Conservation (phyloP, 1,140 invertebrate species). For the Polypedilum vanderplanki region DNA sequence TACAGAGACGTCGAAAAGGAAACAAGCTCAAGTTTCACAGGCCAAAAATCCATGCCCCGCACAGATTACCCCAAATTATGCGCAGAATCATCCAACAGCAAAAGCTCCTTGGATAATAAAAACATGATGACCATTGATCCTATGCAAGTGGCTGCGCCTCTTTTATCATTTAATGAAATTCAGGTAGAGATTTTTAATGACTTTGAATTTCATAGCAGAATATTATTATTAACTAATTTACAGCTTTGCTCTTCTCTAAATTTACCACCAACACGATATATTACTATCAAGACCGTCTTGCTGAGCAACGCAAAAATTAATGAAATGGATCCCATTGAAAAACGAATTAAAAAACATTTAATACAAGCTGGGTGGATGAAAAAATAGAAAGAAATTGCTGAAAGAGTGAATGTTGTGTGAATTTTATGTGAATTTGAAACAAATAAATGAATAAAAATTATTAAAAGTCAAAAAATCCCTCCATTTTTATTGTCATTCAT, state of each 20-base stretch:
- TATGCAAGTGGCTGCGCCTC: constrained; percentile 39
- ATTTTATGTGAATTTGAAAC: not conserved
- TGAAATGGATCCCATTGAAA: constrained; percentile 38
- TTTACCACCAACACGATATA: constrained; percentile 50
- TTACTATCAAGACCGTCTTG: constrained; percentile 50
- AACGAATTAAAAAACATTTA: constrained; percentile 41
- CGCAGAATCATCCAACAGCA: constrained; percentile 46
- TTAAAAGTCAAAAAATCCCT: not conserved
- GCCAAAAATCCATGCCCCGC: constrained; percentile 68
- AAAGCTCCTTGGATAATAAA: constrained; percentile 55
- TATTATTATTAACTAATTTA: constrained; percentile 33
- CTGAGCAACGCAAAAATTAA: constrained; percentile 41
- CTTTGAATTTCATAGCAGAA: not conserved
- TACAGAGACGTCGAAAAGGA: constrained; percentile 59
- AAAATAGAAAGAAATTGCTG: constrained; percentile 34
- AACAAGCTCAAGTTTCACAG: constrained; percentile 68
- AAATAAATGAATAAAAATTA: not conserved
- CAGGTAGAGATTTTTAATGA: constrained; percentile 36
- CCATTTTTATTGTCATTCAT: not conserved
- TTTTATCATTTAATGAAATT: constrained; percentile 45
- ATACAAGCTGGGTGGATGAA: constrained; percentile 44
- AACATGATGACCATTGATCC: constrained; percentile 44
- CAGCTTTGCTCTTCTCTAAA: constrained; percentile 50
- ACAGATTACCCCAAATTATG: constrained; percentile 42
- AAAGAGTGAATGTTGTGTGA: not conserved